phyloP scores from a whole-genome alignment of 2,113 vertebrate species.

The Brachyhypopomus gauderio region DNA sequence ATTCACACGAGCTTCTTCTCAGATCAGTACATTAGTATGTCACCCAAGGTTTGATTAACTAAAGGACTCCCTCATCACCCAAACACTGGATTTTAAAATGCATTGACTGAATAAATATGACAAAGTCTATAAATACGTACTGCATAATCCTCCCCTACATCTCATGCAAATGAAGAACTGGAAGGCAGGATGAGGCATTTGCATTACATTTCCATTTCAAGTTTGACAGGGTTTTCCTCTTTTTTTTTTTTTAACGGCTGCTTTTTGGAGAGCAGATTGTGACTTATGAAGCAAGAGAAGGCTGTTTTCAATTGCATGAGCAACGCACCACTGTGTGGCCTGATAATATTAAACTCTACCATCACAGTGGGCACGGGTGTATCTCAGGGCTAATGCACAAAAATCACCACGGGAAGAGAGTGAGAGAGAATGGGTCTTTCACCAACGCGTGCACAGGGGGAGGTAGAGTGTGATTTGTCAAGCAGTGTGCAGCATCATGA shows the following conservation, averaged over 20 bases:
- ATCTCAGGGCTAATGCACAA: slow-evolving; percentile 21
- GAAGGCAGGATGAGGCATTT: slow-evolving; percentile 17
- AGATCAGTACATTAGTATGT: neutral
- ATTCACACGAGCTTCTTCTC: slow-evolving; percentile 10
- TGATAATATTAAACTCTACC: slow-evolving; percentile 22
- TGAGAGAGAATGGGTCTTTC: neutral
- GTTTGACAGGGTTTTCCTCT: neutral
- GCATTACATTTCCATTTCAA: slow-evolving; percentile 34
- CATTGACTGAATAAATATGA: slow-evolving; percentile 1
- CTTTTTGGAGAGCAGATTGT: slow-evolving; percentile 9
- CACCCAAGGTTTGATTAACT: slow-evolving; percentile 18
- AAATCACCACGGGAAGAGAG: slow-evolving; percentile 29
- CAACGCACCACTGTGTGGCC: neutral
- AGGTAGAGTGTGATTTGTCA: slow-evolving; percentile 45
- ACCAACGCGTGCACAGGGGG: slow-evolving; percentile 16
- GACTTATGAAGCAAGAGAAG: slow-evolving; percentile 32
- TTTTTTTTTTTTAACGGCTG: slow-evolving; percentile 23
- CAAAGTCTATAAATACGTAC: slow-evolving; percentile 19
- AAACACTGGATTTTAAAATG: slow-evolving; percentile 20
- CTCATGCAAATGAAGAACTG: slow-evolving; percentile 39
- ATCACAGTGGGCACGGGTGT: slow-evolving; percentile 23
- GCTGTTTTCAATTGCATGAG: slow-evolving; percentile 13
- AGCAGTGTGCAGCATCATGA: slow-evolving; percentile 46
- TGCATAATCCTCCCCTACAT: neutral
- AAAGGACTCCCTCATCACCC: slow-evolving; percentile 10